Conservation (phyloP, 2,797 vertebrate species). For the Hippoglossus hippoglossus region DNA sequence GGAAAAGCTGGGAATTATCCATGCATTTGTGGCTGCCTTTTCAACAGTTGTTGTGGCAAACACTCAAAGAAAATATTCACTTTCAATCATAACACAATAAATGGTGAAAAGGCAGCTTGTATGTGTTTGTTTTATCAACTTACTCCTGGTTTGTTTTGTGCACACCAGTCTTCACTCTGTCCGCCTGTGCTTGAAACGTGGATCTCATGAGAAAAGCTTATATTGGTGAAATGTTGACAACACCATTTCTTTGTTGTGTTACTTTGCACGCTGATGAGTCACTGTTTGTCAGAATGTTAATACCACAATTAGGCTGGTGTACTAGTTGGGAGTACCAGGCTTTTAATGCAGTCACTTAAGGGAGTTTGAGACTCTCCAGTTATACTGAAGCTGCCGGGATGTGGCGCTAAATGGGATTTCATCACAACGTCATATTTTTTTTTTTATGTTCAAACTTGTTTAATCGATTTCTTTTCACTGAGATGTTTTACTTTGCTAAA, state of each 20-base stretch:
- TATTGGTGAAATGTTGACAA: not conserved
- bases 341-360: not conserved
- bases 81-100: constrained; percentile 41
- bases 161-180: constrained; percentile 40
- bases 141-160: constrained; percentile 32
- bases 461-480: not conserved
- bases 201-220: not conserved
- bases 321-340: not conserved
- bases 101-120: constrained; percentile 72
- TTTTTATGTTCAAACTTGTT: not conserved
- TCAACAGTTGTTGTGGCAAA: constrained; percentile 64
- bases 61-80: constrained; percentile 1
- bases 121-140: constrained; percentile 10
- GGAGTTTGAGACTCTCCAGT: not conserved
- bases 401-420: not conserved
- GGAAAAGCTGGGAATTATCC: constrained; percentile 12
- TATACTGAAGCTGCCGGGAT: not conserved
- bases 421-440: too few relatives aligned
- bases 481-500: not conserved
- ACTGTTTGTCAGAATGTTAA: not conserved
- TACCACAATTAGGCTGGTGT: not conserved
- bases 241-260: constrained; percentile 15
- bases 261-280: constrained; percentile 49
- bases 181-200: constrained; percentile 26
- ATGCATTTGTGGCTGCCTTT: constrained; percentile 62